These are phyloP conservation scores for Parotia lawesii DNA, from an alignment of 2,113 vertebrate genomes.

Conservation along the genomic window DNA sequence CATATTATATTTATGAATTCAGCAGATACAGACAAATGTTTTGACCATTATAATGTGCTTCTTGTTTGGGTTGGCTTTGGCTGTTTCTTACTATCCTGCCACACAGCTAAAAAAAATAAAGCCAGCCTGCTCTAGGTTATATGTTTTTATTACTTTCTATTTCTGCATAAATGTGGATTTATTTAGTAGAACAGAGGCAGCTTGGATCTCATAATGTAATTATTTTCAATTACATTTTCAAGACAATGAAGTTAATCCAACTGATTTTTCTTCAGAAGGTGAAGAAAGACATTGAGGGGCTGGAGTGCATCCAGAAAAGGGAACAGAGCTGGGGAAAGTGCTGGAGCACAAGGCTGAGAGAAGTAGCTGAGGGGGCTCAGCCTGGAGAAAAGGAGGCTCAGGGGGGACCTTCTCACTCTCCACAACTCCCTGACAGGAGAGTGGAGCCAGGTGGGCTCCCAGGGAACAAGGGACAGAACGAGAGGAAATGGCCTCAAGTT, in stretches of 20 bases:
- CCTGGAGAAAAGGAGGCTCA: background rate
- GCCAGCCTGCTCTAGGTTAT: background rate
- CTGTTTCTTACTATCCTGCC: background rate
- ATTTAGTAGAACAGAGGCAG: background rate
- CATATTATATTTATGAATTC: background rate
- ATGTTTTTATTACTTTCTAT: background rate
- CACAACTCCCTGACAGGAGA: background rate
- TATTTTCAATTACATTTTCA: background rate
- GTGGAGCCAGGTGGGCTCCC: rapidly evolving
- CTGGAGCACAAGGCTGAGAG: background rate
- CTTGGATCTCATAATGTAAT: background rate
- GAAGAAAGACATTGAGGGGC: background rate
- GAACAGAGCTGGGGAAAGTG: rapidly evolving
- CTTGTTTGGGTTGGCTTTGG: background rate
- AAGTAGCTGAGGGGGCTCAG: background rate
- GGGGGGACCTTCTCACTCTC: background rate
- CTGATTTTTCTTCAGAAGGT: background rate
- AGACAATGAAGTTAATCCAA: background rate
- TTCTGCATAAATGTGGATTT: background rate
- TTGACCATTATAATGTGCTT: background rate
- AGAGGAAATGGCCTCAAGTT: background rate
- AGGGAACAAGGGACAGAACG: rapidly evolving
- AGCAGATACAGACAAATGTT: background rate
- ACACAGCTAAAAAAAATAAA: background rate
- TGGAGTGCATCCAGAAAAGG: rapidly evolving